Percentiles rank a stretch among this genome's conserved stretches.
phyloP scores from a whole-genome alignment of 2,888 invertebrate species.

The Argyresthia albistria region DNA sequence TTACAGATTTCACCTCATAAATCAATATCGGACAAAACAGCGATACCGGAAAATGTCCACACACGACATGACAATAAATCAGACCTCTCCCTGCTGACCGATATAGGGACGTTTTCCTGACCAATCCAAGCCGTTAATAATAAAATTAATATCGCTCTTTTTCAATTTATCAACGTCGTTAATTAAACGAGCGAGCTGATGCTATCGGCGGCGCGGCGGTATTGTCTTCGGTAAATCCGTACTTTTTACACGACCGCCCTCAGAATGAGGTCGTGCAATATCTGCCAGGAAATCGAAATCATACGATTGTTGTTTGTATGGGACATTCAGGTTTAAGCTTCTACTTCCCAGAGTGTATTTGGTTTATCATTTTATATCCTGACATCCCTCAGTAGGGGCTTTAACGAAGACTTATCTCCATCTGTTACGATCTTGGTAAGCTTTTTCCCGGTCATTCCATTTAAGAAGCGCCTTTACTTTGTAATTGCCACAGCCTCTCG shows the following conservation, averaged over 20 bases:
- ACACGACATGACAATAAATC: conserved; percentile 23
- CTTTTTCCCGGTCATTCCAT: too few relatives aligned
- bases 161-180: conserved; percentile 40
- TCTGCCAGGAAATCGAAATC: conserved; percentile 4
- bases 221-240: conserved; percentile 12
- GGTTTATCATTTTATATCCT: too few relatives aligned
- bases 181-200: conserved; percentile 36
- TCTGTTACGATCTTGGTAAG: too few relatives aligned
- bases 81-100: conserved; percentile 16
- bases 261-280: conserved; percentile 24
- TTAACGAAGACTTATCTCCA: too few relatives aligned
- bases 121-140: conserved; percentile 5
- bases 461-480: too few relatives aligned
- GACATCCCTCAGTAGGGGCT: too few relatives aligned
- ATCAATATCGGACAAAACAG: conserved; percentile 6
- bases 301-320: too few relatives aligned
- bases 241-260: conserved; percentile 39
- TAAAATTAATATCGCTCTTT: conserved; percentile 36
- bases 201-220: conserved; percentile 30
- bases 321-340: too few relatives aligned
- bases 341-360: too few relatives aligned
- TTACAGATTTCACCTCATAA: too few relatives aligned
- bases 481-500: too few relatives aligned
- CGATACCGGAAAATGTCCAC: conserved; percentile 7
- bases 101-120: conserved; percentile 4